Evolutionary conservation across 2,113 vertebrate genomes (phyloP).

Genomic region (Rissa tridactyla): DNA sequence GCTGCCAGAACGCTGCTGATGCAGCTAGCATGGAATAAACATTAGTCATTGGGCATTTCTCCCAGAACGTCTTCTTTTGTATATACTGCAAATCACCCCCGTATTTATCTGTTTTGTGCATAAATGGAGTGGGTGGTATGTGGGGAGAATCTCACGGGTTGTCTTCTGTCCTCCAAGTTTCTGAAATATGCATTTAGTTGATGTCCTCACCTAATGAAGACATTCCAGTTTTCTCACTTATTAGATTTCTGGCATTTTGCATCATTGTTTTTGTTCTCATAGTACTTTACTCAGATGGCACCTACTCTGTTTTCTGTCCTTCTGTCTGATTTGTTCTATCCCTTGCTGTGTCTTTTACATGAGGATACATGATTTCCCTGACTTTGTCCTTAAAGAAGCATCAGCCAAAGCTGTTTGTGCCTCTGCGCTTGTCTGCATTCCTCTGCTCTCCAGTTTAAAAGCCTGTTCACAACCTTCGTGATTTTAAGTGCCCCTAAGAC

Average conservation of each 20-base stretch:
- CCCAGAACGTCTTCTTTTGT: neutral
- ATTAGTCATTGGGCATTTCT: slow-evolving; percentile 13
- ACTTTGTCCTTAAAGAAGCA: neutral
- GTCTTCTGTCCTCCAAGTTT: neutral
- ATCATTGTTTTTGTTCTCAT: neutral
- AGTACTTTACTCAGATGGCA: neutral
- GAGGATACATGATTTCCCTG: neutral
- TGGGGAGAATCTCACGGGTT: neutral
- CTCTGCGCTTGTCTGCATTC: neutral
- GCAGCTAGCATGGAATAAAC: neutral
- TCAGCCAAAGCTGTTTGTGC: neutral
- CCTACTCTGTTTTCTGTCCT: neutral
- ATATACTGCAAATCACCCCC: neutral
- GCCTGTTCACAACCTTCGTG: neutral
- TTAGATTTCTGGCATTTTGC: neutral
- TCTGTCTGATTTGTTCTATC: neutral
- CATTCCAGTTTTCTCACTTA: neutral
- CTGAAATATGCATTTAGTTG: neutral
- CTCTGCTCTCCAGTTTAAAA: neutral
- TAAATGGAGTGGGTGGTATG: neutral
- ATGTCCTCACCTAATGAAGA: neutral
- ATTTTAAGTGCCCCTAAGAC: neutral
- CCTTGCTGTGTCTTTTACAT: neutral
- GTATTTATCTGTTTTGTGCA: neutral
- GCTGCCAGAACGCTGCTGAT: slow-evolving; percentile 3